Conservation (phyloP, 1,140 invertebrate genomes). For the Chlorops oryzae region DNA sequence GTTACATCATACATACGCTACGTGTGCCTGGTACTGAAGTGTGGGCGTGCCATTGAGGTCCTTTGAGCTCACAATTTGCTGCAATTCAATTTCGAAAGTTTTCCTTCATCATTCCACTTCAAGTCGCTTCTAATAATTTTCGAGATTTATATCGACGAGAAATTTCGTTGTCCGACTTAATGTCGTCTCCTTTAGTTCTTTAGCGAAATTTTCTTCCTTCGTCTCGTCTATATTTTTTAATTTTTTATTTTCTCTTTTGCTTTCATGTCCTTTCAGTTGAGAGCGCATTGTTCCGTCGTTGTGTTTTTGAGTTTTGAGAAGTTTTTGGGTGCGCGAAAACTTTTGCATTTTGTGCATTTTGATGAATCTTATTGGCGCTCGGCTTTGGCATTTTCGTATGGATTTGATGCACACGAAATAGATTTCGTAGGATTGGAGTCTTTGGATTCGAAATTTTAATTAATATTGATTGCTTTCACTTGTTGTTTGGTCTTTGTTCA, state of each 20-base stretch:
- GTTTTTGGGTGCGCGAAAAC: conserved; percentile 4
- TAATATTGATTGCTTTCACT: conserved; percentile 11
- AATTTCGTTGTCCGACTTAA: not conserved
- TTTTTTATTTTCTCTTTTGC: not conserved
- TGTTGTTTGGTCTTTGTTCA: not conserved
- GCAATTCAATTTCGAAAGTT: too few species aligned
- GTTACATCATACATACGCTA: not conserved
- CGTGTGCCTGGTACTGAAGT: too few species aligned
- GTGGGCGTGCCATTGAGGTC: too few species aligned
- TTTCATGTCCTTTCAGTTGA: not conserved
- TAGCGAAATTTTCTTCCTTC: not conserved
- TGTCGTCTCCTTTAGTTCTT: not conserved
- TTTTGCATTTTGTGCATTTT: conserved; percentile 4
- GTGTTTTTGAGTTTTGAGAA: not conserved
- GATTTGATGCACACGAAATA: not conserved
- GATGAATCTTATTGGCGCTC: conserved; percentile 8
- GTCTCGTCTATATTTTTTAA: conserved; percentile 1
- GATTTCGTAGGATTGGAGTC: not conserved
- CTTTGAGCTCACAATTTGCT: conserved; percentile 10
- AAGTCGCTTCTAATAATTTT: not conserved
- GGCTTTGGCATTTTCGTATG: not conserved
- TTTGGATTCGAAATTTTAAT: not conserved
- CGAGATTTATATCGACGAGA: conserved; percentile 8
- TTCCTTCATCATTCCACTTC: too few species aligned
- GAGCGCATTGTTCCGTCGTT: too few species aligned